Base-by-base conservation (phyloP, 2,797 vertebrate species). In the Xenops minutus region DNA sequence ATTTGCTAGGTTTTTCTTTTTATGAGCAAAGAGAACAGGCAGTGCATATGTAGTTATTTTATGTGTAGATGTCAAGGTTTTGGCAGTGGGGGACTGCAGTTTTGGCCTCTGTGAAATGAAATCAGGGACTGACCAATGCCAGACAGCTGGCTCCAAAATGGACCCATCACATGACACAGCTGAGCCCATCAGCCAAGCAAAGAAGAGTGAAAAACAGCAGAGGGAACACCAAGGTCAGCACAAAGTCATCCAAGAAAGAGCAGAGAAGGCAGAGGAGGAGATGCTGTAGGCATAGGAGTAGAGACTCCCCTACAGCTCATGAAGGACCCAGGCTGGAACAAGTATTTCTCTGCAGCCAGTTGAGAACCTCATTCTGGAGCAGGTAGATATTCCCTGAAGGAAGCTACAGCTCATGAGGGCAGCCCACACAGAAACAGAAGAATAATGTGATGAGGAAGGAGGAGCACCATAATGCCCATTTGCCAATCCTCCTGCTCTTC, bases 401-500 rank as follows among this genome's bases (percentile, higher is more conserved):
- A 79, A 49, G 29, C 6, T 87, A 34, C 7, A 48, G 10, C 12
- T 3, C 0, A 1, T 52, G 10, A 51, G 26, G 41, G 80, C 1
- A 55, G 0, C 21, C 26, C 0, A 1, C 1, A 2, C 10, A 82
- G 26, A 16, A 79, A 24, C 7, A 41, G 11, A 3, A 4, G 14
- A 13, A 74, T 37, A 67, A 5, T n/a, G 27, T 19, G 12, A 32
- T 51, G 36, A 82, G 54, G 30, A 51, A 67, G 18, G 9, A 67
- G 4, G 11, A 85, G 19, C 7, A 27, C 5, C 5, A 5, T 5
- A 48, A 36, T 1, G 3, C 5, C 7, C 7, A 6, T 72, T 63
- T 4, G 2, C 20, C 21, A 76, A 2, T 2, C 0, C 3, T 5
- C 5, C 3, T 1, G 0, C 2, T 76, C 46, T 39, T 21, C 73